Base-by-base conservation (phyloP, 2,888 invertebrate genomes). In the Augochlorella aurata region DNA sequence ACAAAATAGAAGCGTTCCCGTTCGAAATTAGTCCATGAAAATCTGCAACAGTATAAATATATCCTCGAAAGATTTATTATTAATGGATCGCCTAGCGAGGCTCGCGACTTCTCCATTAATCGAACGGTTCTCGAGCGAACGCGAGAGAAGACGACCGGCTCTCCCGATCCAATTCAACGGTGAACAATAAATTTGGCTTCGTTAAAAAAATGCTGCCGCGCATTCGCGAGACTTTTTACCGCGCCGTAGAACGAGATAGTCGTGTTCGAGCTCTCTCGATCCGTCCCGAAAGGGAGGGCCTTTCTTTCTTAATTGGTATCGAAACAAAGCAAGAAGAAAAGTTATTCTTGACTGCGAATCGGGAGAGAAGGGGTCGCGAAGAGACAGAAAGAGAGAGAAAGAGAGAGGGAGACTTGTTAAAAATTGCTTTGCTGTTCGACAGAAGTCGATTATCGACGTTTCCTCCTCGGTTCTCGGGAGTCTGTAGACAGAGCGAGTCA, bases 371-470 rank as follows among this genome's bases (percentile, higher is more conserved):
- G n/a, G 18, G 18, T 38, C 38, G 38, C 38, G n/a, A n/a, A 52
- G n/a, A 54, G 21, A 21, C 8, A 54, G 21, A 18, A 3, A 50
- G 50, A 18, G 18, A 18, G 18, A 18, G 18, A 50, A 1, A n/a
- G 18, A 7, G 18, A 50, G 50, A n/a, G 18, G 2, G 18, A 10
- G 45, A 45, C 45, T 47, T 45, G 49, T 69, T 52, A 44, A 70
- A 70, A 70, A 38, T 63, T 50, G 63, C 38, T 63, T 63, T 38
- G 63, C 18, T 21, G 29, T 66, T 63, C n/a, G 63, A 21, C 50
- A 44, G 38, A 68, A 52, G 44, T 10, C 47, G 38, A 63, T 78
- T 44, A 21, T 47, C 29, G 38, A 18, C 66, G 45, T 45, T 67
- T 14, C 14, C 65, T 54, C 54, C 24, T 16, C 38, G 18, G 58